Base-by-base conservation (phyloP, 2,113 vertebrate species). In the Gallinago undulata region DNA sequence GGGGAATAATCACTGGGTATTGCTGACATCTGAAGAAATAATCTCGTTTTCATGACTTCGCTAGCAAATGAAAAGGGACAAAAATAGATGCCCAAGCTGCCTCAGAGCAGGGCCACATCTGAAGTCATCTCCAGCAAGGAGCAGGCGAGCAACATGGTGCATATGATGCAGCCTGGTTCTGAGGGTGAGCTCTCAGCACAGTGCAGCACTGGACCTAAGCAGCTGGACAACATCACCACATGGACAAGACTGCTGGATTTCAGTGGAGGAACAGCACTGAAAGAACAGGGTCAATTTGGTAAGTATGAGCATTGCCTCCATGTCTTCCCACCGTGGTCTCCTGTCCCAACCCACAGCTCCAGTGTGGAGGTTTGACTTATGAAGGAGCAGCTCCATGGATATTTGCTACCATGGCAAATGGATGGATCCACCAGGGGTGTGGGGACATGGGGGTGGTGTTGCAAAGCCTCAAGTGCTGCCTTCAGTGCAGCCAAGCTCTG, bases 1-100 rank as follows among this genome's bases (percentile, higher is more conserved):
- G 72, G 88, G 88, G 43, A 97, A 96, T 92, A 94, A 96, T 47
- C 89, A 64, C 27, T 88, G 87, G 73, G 67, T 93, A 91, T 92
- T 87, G 88, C 93, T 93, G 76, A 92, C 90, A 79, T 76, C 82
- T 92, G 67, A 87, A 67, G 86, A 93, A 96, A 91, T 76, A 89
- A 94, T 95, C 88, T 84, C 72, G 43, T 91, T 89, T 89, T 94
- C 83, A 77, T 89, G 86, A 72, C 27, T 94, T 93, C 16, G 12
- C 31, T 74, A 87, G 60, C 41, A 91, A 95, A 92, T 81, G 22
- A 66, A 76, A 64, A 97, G 69, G 82, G 78, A 82, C 74, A 96
- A 87, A 90, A 95, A 96, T 86, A 93, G 41, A 80, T 53, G 28
- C 31, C 51, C 21, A 43, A 41, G 76, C 37, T 87, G 60, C 64